Conservation (phyloP, 2,888 invertebrate genomes). For the Pandemis corylana region DNA sequence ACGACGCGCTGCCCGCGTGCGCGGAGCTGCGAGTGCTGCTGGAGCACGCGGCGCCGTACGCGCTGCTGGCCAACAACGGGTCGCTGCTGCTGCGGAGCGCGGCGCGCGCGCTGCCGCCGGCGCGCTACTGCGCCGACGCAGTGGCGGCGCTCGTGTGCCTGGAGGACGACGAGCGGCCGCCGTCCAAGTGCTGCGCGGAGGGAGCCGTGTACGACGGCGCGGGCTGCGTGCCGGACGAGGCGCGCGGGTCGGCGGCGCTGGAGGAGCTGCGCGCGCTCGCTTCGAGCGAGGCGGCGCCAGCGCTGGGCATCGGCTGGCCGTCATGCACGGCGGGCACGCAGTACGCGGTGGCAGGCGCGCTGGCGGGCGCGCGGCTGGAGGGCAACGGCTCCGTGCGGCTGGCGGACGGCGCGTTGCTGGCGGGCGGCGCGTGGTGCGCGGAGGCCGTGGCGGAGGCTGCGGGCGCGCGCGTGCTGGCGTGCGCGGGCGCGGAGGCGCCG, state of each 20-base stretch:
- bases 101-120: slow-evolving; percentile 76
- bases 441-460: slow-evolving; percentile 68
- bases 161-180: slow-evolving; percentile 67
- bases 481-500: slow-evolving; percentile 66
- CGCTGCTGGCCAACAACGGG: slow-evolving; percentile 87
- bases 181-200: slow-evolving; percentile 89
- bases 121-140: slow-evolving; percentile 88
- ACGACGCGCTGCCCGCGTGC: slow-evolving; percentile 69
- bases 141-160: slow-evolving; percentile 87
- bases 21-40: slow-evolving; percentile 64
- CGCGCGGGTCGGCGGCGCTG: slow-evolving; percentile 62
- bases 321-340: slow-evolving; percentile 76
- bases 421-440: slow-evolving; percentile 62
- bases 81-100: slow-evolving; percentile 84
- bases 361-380: slow-evolving; percentile 78
- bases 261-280: slow-evolving; percentile 63
- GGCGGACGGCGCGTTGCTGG: slow-evolving; percentile 64
- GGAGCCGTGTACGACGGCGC: slow-evolving; percentile 85
- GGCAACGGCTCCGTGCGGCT: slow-evolving; percentile 84
- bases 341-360: slow-evolving; percentile 85
- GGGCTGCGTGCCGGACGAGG: slow-evolving; percentile 73
- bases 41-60: slow-evolving; percentile 75
- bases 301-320: slow-evolving; percentile 83
- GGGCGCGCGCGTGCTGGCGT: slow-evolving; percentile 75
- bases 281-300: slow-evolving; percentile 52